Evolutionary conservation across 2,888 invertebrate genomes (phyloP).

Genomic region (Myathropa florea): DNA sequence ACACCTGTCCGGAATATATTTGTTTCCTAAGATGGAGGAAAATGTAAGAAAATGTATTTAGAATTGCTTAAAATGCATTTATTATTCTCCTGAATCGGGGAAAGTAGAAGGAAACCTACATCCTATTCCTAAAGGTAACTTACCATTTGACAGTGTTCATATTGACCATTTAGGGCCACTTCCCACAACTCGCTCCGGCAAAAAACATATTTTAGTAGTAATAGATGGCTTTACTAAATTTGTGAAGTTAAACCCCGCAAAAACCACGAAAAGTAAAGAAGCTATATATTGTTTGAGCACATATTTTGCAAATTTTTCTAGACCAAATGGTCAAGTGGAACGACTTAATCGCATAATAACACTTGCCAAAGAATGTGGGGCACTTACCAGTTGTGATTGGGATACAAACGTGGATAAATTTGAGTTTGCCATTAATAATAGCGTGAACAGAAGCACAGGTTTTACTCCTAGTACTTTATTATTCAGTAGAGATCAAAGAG

Average conservation of each 20-base stretch:
- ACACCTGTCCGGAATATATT: no score
- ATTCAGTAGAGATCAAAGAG: background rate
- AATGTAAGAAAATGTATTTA: no score
- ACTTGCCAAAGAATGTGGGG: background rate
- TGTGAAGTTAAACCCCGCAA: background rate
- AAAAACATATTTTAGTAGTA: no score
- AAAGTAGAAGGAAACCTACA: no score
- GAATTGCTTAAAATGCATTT: no score
- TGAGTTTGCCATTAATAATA: background rate
- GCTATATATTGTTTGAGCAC: constrained; percentile 21
- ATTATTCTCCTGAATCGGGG: no score
- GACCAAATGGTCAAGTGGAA: constrained; percentile 36
- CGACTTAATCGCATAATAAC: background rate
- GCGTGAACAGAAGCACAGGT: background rate
- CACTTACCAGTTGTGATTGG: background rate
- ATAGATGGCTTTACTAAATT: background rate
- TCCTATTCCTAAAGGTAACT: no score
- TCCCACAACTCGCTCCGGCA: no score
- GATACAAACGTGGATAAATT: constrained; percentile 26
- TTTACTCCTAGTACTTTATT: background rate
- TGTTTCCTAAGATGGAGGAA: no score
- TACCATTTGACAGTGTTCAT: no score
- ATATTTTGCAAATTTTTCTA: constrained; percentile 20
- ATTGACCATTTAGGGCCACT: no score
- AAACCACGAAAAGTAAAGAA: constrained; percentile 29